Evolutionary conservation across 2,888 invertebrate genomes (phyloP).

Genomic region (Aelia acuminata): DNA sequence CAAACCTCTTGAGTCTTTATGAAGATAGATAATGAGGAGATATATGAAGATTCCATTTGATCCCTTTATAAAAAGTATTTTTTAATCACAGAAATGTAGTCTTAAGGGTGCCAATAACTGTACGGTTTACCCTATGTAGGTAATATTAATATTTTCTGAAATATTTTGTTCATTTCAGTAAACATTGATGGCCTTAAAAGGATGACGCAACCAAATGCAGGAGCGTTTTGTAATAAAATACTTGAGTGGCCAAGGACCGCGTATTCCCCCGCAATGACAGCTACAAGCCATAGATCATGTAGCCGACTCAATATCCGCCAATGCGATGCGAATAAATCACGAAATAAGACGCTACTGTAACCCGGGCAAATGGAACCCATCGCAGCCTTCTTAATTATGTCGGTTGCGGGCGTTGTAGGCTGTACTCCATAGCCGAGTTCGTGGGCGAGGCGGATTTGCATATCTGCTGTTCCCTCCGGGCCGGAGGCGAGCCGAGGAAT

Average conservation of each 20-base stretch:
- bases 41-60: no score
- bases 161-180: no score
- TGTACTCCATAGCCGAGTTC: constrained; percentile 16
- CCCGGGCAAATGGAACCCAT: constrained; percentile 51
- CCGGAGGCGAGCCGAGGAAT: constrained; percentile 29
- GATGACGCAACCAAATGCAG: background rate
- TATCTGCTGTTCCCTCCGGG: constrained; percentile 19
- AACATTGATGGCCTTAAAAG: no score
- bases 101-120: no score
- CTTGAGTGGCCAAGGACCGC: background rate
- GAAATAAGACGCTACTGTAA: constrained; percentile 28
- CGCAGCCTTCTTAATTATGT: constrained; percentile 24
- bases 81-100: no score
- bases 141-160: no score
- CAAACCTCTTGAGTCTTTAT: no score
- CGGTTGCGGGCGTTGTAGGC: background rate
- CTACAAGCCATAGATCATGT: constrained; percentile 16
- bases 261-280: background rate
- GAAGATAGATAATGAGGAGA: no score
- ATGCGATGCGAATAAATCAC: background rate
- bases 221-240: background rate
- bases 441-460: constrained; percentile 41
- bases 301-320: constrained; percentile 8
- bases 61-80: no score
- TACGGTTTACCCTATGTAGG: no score